Base-by-base conservation (phyloP, 2,888 invertebrate species). In the Plagiodera versicolora region DNA sequence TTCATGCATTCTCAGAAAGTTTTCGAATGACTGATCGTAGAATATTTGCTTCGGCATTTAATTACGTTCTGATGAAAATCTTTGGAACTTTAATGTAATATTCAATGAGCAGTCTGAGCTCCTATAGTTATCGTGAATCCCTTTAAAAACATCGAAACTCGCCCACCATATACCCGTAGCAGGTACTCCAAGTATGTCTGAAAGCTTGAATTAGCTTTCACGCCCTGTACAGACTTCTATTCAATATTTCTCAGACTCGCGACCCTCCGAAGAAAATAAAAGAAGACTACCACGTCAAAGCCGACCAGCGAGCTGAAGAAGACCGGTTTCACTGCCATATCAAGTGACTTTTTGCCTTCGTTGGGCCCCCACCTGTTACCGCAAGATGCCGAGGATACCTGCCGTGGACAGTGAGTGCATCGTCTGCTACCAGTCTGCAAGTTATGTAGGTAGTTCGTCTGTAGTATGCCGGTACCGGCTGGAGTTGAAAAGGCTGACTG, bases 391-490 rank as follows among this genome's bases (percentile, higher is more conserved):
- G 48, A 56, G 56, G 63, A 61, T 65, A 65, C 65, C 61, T 65
- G 59, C 32, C 17, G 59, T 30, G 60, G 61, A 39, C 63, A 63
- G 63, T 65, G 55, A 63, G 63, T 65, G 51, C 61, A 52, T 59
- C 58, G 65, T 61, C 63, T 60, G 46, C 56, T 45, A 44, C 56
- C 65, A 61, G 60, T 63, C 63, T 65, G 63, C 58, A 50, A 57
- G 61, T 57, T 56, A 35, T 51, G 35, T 20, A 46, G 19, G 20
- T 24, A 39, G 39, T 35, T 52, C 28, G 51, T 24, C 24, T 24
- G 24, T 24, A 24, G 11, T 32, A 32, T 32, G 32, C 51, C 39
- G 39, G 39, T 52, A 52, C 52, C 52, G 52, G 52, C 39, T 52
- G 39, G 14, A 9, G n/a, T n/a, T 20, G 39, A 52, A 52, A 51